phyloP scores from a whole-genome alignment of 2,113 vertebrate genomes.

The Mormyrus iriodes region DNA sequence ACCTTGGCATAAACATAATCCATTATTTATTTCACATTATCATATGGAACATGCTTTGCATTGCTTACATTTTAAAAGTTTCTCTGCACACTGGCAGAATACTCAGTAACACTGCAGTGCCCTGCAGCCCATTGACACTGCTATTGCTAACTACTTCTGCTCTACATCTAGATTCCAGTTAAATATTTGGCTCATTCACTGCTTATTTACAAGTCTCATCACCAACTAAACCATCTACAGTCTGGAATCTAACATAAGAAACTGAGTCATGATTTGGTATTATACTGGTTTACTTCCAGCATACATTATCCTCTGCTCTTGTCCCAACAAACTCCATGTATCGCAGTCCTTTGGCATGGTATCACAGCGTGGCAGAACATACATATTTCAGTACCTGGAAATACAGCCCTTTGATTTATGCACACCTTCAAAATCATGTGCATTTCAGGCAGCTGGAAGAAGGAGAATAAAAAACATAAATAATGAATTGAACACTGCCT shows the following conservation, averaged over 20 bases:
- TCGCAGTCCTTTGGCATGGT: neutral
- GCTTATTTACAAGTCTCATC: neutral
- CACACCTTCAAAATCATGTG: neutral
- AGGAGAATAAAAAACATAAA: conserved; percentile 12
- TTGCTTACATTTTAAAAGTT: neutral
- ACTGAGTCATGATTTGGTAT: neutral
- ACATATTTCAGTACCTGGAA: neutral
- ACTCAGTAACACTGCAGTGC: neutral
- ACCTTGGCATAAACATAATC: neutral
- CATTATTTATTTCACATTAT: neutral
- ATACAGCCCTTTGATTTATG: neutral
- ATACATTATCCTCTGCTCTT: neutral
- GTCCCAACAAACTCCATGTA: neutral
- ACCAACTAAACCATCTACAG: neutral
- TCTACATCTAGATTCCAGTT: neutral
- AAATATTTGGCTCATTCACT: neutral
- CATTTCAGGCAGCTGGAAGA: neutral
- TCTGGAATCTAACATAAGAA: neutral
- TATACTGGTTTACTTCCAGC: neutral
- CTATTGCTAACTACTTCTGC: neutral
- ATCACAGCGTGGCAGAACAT: neutral
- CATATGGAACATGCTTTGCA: neutral
- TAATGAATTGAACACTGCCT: neutral
- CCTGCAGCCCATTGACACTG: neutral
- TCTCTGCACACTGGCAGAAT: neutral